phyloP scores from a whole-genome alignment of 2,113 vertebrate species.

The Varanus salvator region DNA sequence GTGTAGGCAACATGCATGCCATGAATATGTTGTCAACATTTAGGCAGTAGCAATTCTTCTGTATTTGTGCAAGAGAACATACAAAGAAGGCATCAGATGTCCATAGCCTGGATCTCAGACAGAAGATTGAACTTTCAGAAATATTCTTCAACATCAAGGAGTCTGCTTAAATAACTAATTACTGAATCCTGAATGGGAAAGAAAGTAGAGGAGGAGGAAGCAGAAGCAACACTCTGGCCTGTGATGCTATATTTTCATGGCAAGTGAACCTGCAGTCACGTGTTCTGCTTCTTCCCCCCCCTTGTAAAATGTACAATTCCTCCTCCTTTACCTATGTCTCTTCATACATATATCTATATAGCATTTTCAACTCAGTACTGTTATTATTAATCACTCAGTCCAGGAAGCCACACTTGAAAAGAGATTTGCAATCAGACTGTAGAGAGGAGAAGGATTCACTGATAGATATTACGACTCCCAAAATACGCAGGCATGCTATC shows the following conservation, averaged over 20 bases:
- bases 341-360: background rate
- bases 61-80: background rate
- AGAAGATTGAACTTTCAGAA: background rate
- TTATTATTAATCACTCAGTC: background rate
- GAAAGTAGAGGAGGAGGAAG: background rate
- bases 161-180: background rate
- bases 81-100: background rate
- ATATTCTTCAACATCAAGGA: too few relatives aligned
- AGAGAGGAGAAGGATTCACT: conserved; percentile 31
- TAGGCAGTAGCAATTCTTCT: background rate
- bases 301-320: background rate
- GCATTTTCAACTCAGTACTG: background rate
- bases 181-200: background rate
- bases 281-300: too few relatives aligned
- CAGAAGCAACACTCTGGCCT: background rate
- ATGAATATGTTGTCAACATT: conserved; percentile 3
- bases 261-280: background rate
- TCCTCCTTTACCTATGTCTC: background rate
- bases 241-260: background rate
- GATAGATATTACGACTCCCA: background rate
- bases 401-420: background rate
- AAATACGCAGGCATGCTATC: conserved; percentile 6
- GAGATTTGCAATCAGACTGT: background rate
- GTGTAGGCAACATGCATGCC: background rate
- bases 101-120: background rate